A percentile compares a stretch with the other conserved stretches of the same genome.
Conservation (phyloP, 2,113 vertebrate genomes). For the Paramormyrops kingsleyae region DNA sequence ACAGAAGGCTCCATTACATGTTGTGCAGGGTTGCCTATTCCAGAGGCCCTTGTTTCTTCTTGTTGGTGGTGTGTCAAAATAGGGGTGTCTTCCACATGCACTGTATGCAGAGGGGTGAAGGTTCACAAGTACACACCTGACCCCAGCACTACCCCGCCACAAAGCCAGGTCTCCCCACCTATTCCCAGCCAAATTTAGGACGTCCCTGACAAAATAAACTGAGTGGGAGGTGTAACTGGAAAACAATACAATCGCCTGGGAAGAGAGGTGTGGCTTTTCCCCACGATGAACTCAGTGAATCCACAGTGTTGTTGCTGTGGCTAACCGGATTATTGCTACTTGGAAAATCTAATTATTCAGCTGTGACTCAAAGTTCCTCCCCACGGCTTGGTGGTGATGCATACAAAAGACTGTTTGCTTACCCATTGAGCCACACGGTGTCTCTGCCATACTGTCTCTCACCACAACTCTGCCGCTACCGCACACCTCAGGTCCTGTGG, state of each 20-base stretch:
- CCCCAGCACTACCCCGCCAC: background rate
- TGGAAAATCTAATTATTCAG: conserved; percentile 45
- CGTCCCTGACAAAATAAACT: background rate
- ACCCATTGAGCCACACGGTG: background rate
- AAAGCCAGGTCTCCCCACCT: background rate
- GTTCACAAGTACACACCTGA: background rate
- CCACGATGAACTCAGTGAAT: conserved; percentile 19
- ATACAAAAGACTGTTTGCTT: background rate
- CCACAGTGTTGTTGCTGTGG: conserved; percentile 39
- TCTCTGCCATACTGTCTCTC: background rate
- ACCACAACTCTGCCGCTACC: conserved; percentile 6
- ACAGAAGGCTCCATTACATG: background rate
- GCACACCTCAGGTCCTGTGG: conserved; percentile 33
- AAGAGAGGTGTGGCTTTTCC: background rate
- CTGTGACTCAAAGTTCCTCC: background rate
- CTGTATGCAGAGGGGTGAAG: background rate
- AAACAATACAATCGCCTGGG: background rate
- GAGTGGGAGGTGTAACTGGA: background rate
- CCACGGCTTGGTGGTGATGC: background rate
- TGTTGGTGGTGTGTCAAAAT: background rate
- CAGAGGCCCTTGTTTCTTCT: background rate
- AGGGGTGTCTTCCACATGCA: background rate
- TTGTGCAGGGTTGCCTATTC: background rate
- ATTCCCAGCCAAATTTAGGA: background rate
- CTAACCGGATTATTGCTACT: conserved; percentile 50